Evolutionary conservation across 2,113 vertebrate species (phyloP), one percentile per base, ranked within the genome.

Genomic region (Nothobranchius kuhntae): DNA sequence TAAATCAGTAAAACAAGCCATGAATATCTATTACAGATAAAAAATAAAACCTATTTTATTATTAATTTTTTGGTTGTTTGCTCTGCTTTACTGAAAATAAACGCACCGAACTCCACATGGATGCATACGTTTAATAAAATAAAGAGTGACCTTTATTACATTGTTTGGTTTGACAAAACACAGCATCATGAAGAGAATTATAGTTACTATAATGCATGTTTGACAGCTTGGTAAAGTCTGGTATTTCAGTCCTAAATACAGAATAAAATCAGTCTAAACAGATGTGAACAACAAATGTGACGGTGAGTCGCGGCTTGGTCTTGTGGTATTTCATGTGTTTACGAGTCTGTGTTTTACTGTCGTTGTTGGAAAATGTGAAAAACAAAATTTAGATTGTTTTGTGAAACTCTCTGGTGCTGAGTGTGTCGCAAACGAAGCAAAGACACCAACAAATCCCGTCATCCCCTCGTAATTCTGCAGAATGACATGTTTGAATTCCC

Each of bases 401-500:
- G 21, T 21, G 21, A 21, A 21, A 21, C 21, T 21, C 21, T 44
- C 65, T 81, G 65, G 65, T 66, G 75, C 63, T 40, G 64, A 47
- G 6, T 58, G 60, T 50, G 30, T 47, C 47, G 68, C 40, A 21
- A 71, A 78, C 74, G 75, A 80, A 73, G 56, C 50, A 1, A 53
- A 71, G 60, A 65, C 59, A 47, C 44, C 26, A 2, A 78, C 62
- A 54, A 40, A 40, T 40, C 38, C 3, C 44, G 60, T 66, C 76
- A 63, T 62, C 52, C 68, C 68, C 36, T 47, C 35, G 57, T 47
- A 66, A 47, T 80, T 53, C 68, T 57, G 11, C 66, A 69, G 66
- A 54, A 59, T 74, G 65, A 76, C 65, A 65, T 72, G 61, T 80
- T 72, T 72, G 55, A 71, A 68, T 67, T 86, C 64, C 66, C 57